These are phyloP conservation scores for Bombus superbus DNA, from an alignment of 1,140 invertebrate species.

Conservation along the genomic window DNA sequence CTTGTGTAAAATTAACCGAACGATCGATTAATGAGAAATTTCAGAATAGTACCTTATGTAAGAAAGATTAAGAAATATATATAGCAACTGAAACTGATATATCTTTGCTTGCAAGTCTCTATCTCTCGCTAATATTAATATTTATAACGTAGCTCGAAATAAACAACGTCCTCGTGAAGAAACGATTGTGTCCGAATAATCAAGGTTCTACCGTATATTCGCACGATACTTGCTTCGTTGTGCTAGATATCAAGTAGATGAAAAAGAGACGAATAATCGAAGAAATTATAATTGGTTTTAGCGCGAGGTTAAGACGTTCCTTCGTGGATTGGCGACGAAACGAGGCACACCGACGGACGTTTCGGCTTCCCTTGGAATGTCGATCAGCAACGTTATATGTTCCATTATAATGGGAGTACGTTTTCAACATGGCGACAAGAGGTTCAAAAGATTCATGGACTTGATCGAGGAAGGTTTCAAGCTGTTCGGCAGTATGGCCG, in stretches of 20 bases:
- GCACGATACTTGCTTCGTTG: neutral
- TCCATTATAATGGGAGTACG: slow-evolving; percentile 94
- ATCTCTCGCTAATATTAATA: too few species aligned
- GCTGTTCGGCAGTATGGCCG: slow-evolving; percentile 88
- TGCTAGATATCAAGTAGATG: too few species aligned
- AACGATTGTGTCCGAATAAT: neutral
- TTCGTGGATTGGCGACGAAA: slow-evolving; percentile 85
- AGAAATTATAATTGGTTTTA: slow-evolving; percentile 72
- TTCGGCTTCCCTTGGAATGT: slow-evolving; percentile 88
- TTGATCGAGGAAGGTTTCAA: slow-evolving; percentile 95
- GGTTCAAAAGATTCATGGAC: slow-evolving; percentile 90
- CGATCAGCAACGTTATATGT: slow-evolving; percentile 96
- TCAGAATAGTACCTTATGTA: too few species aligned
- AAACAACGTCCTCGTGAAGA: neutral
- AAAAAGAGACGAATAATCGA: too few species aligned
- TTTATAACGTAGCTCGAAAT: neutral
- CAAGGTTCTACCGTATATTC: neutral
- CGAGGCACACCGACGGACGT: slow-evolving; percentile 87
- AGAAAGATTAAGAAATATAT: too few species aligned
- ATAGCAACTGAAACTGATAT: too few species aligned
- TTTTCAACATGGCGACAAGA: slow-evolving; percentile 89
- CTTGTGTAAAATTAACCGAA: too few species aligned
- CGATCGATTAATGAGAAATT: too few species aligned
- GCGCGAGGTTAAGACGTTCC: slow-evolving; percentile 90
- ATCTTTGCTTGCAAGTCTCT: too few species aligned